A percentile compares a stretch with the other conserved stretches of the same genome.
Evolutionary conservation across 2,797 vertebrate species (phyloP).

Genomic region (Eulemur mongoz): DNA sequence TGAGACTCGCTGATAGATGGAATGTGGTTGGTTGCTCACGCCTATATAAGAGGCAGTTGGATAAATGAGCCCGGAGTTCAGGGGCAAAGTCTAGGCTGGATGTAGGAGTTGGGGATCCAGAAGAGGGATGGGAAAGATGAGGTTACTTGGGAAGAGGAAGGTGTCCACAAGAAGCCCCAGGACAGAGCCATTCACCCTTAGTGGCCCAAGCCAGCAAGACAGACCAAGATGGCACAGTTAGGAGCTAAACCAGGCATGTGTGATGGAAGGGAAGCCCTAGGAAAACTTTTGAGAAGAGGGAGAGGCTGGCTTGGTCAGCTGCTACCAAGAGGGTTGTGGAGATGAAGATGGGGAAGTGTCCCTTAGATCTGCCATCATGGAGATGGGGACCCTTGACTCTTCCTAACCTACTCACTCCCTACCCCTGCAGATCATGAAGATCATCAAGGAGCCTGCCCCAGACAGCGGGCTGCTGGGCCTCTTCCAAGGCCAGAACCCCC

Average conservation of each 20-base stretch:
- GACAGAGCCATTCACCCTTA: background rate
- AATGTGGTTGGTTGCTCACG: background rate
- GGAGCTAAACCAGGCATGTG: background rate
- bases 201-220: background rate
- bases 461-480: conserved; percentile 82
- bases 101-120: background rate
- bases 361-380: background rate
- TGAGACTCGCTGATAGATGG: background rate
- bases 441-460: conserved; percentile 80
- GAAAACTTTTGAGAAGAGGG: background rate
- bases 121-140: background rate
- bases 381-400: background rate
- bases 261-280: background rate
- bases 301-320: background rate
- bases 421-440: conserved; percentile 83
- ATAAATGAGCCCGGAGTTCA: background rate
- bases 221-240: background rate
- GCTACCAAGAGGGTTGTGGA: background rate
- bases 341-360: background rate
- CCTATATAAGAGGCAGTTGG: background rate
- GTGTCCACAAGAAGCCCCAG: background rate
- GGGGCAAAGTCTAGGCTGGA: background rate
- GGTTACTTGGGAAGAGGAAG: background rate
- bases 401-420: background rate
- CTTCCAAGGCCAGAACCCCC: conserved; percentile 72